Evolutionary conservation across 2,888 invertebrate species (phyloP), one percentile per base, ranked within the genome.

Genomic region (Spodoptera littoralis): DNA sequence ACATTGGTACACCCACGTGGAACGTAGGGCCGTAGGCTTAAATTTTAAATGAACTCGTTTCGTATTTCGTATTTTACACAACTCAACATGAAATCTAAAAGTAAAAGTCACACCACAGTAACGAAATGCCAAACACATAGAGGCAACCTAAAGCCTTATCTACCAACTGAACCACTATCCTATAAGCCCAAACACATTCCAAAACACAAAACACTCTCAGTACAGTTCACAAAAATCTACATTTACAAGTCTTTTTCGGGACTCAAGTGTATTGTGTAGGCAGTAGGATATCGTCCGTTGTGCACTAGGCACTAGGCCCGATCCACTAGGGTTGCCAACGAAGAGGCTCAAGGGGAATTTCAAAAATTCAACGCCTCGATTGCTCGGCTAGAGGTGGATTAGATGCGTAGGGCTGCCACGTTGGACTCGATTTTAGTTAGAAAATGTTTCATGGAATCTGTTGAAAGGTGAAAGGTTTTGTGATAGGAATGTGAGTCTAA

Each of bases 361-460:
- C 85, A 90, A 90, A 91, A 90, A 90, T 90, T 85, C 90, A 85
- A 82, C 87, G 88, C 87, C 83, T 86, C 86, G 82, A 86, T 89
- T 76, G 83, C 66, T 80, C 65, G 77, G 63, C 70, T 79, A 81
- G 83, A 75, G 82, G 76, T 65, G 68, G 83, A 86, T 88, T 86
- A 86, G 82, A 73, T 60, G 51, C 36, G 58, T 72, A 90, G 89
- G 90, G 90, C 13, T 90, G 86, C 2, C 74, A 55, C 12, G 3
- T 9, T 5, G 8, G 9, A 6, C 36, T 36, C 36, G 36, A 8
- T 2, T 36, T 36, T 36, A 27, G 27, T 27, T 27, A 36, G 36
- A 36, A 36, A 36, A 36, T 36, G 36, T 36, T 36, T 36, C 9
- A 8, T 36, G 36, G 36, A 36, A 36, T 8, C 9, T 36, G 36